A percentile compares a stretch with the other conserved stretches of the same genome.
phyloP scores from a whole-genome alignment of 2,888 invertebrate genomes.

The Orthosia gothica region DNA sequence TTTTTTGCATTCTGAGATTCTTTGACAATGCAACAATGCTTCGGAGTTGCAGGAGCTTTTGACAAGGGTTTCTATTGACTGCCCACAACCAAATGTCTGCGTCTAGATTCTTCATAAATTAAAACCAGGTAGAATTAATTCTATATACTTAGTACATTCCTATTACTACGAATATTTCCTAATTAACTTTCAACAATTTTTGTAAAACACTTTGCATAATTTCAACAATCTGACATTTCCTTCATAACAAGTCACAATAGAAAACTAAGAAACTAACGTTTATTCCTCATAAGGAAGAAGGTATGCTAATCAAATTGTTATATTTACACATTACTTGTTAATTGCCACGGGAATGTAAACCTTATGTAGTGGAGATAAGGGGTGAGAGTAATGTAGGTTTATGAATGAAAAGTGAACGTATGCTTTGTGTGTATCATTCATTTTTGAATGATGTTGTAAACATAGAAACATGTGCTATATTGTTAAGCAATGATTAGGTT shows the following conservation, averaged over 20 bases:
- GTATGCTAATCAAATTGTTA: slow-evolving; percentile 61
- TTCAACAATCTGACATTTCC: slow-evolving; percentile 57
- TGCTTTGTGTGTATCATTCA: slow-evolving; percentile 24
- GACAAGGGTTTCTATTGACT: no score
- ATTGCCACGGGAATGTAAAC: slow-evolving; percentile 16
- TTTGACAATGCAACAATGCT: no score
- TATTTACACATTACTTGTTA: slow-evolving; percentile 11
- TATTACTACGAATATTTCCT: not conserved
- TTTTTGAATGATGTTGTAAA: slow-evolving; percentile 42
- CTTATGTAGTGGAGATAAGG: slow-evolving; percentile 3
- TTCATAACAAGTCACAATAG: slow-evolving; percentile 55
- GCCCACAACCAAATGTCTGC: no score
- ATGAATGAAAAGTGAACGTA: slow-evolving; percentile 58
- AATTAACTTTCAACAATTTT: slow-evolving; percentile 35
- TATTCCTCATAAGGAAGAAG: slow-evolving; percentile 56
- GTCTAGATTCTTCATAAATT: not conserved
- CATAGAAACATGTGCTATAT: slow-evolving; percentile 4
- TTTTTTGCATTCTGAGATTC: no score
- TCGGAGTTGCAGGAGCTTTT: no score
- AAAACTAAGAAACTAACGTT: slow-evolving; percentile 43
- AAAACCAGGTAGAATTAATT: not conserved
- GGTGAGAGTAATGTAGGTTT: not conserved
- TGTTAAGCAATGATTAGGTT: slow-evolving; percentile 24
- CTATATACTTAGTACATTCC: not conserved
- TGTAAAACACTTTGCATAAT: slow-evolving; percentile 49